Evolutionary conservation across 2,888 invertebrate species (phyloP), one percentile per base, ranked within the genome.

Genomic region (Mycogona germanica): DNA sequence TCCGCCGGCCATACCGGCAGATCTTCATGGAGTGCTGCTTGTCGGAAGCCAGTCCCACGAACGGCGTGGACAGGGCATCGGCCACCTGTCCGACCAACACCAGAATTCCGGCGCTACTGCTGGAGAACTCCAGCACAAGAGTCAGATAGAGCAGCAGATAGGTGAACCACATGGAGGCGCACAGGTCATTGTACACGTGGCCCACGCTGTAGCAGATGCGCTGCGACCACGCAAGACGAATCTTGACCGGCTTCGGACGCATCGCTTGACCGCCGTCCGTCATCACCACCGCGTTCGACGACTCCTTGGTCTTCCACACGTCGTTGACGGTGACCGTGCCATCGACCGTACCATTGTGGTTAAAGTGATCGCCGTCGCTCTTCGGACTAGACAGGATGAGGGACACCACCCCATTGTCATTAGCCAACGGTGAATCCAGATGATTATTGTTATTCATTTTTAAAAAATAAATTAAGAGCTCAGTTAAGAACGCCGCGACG

Each of bases 141-240:
- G 79, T 77, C 62, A 88, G 82, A 70, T 81, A 93, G 50, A 93
- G 80, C 62, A 93, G 74, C 45, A 88, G 77, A 69, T 93, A 93
- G 1, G 86, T 86, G 70, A 93, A 93, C 92, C 93, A 93, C 77
- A 93, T 83, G 56, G 88, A 85, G 19, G 91, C 88, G 70, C 87
- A 88, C 40, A 93, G 76, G 71, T 95, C 93, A 70, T 93, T 95
- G 62, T 88, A 76, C 48, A 92, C 79, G 71, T 93, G 92, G 0
- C 93, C 92, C 49, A 88, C 76, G 38, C 79, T 78, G 68, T 82
- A 87, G 0, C 80, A 77, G 7, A 30, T 44, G 5, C 30, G n/a
- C 30, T 51, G 51, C 5, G 42, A 30, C 29, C 25, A 29, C 7
- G 51, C 29, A 7, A 51, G 32, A 6, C 51, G 51, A 37, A 7